Evolutionary conservation across 2,888 invertebrate genomes (phyloP).

Genomic region (Tachystola acroxantha): DNA sequence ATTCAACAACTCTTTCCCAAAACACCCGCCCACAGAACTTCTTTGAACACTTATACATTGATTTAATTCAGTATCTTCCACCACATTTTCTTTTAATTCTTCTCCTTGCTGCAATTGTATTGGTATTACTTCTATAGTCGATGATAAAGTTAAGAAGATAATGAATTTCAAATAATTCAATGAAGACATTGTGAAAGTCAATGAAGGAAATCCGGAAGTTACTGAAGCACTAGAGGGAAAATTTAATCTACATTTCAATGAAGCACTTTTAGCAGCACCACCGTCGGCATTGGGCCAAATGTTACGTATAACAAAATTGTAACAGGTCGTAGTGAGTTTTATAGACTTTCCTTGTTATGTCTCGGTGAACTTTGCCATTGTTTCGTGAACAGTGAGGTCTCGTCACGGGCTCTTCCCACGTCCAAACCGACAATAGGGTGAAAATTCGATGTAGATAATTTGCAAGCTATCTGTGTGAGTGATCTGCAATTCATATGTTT

Average conservation of each 20-base stretch:
- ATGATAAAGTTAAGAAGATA: conserved; percentile 25
- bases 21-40: conserved; percentile 78
- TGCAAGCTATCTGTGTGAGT: conserved; percentile 55
- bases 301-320: conserved; percentile 54
- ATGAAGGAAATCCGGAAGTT: background rate
- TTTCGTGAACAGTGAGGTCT: conserved; percentile 37
- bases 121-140: conserved; percentile 48
- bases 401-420: conserved; percentile 70
- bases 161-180: conserved; percentile 16
- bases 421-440: conserved; percentile 63
- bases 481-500: conserved; percentile 38
- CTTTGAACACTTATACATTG: conserved; percentile 56
- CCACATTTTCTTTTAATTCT: conserved; percentile 48
- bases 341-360: conserved; percentile 74
- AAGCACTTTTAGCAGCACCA: conserved; percentile 24
- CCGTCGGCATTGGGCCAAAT: conserved; percentile 44
- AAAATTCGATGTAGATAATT: conserved; percentile 69
- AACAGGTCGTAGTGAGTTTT: conserved; percentile 54
- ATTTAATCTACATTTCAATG: conserved; percentile 20
- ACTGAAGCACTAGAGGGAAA: background rate
- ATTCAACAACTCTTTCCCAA: conserved; percentile 83
- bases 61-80: conserved; percentile 52
- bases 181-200: conserved; percentile 21
- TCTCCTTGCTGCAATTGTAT: conserved; percentile 59
- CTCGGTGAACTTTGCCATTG: conserved; percentile 75